A percentile compares a stretch with the other conserved stretches of the same genome.
phyloP scores from a whole-genome alignment of 2,888 invertebrate genomes.

The Sympetrum striolatum region DNA sequence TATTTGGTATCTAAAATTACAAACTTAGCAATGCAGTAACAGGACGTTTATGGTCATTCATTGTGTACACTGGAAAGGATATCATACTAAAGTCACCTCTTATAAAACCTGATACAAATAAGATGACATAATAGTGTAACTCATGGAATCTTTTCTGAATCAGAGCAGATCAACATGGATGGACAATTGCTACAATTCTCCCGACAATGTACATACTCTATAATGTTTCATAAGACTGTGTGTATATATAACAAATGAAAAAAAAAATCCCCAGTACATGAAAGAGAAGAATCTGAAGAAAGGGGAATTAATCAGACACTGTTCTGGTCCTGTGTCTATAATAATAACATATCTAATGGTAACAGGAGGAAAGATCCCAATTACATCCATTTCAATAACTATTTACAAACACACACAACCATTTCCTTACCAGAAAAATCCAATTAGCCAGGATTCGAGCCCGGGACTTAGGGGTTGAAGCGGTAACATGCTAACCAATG shows the following conservation, averaged over 20 bases:
- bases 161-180: not conserved
- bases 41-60: slow-evolving; percentile 23
- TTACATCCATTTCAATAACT: too few relatives aligned
- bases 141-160: not conserved
- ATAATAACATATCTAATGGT: too few relatives aligned
- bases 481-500: too few relatives aligned
- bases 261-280: not conserved
- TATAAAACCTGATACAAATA: not conserved
- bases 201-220: not conserved
- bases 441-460: too few relatives aligned
- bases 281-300: not conserved
- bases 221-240: not conserved
- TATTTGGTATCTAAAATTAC: slow-evolving; percentile 30
- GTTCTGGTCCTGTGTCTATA: too few relatives aligned
- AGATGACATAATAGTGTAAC: not conserved
- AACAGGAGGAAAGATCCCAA: too few relatives aligned
- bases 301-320: too few relatives aligned
- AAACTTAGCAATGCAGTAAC: slow-evolving; percentile 32
- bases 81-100: not conserved
- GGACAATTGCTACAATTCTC: slow-evolving; percentile 31
- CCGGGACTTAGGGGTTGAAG: too few relatives aligned
- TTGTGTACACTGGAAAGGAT: slow-evolving; percentile 13
- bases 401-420: too few relatives aligned
- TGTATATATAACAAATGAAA: not conserved
- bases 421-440: too few relatives aligned